phyloP scores from a whole-genome alignment of 2,888 invertebrate genomes.

The Xestia ashworthii region DNA sequence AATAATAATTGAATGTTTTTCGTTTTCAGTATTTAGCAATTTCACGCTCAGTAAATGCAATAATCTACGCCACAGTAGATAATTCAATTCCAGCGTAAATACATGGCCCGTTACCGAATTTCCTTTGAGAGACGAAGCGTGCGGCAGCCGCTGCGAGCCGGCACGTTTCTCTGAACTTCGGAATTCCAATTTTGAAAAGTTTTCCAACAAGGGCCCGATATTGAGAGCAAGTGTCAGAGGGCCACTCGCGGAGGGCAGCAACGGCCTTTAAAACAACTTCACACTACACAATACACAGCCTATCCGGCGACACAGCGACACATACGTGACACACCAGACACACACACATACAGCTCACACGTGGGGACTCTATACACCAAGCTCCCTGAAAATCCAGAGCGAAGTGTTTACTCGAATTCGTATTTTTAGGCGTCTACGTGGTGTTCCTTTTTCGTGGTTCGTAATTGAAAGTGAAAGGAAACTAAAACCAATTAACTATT shows the following conservation, averaged over 20 bases:
- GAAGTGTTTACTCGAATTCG: constrained; percentile 26
- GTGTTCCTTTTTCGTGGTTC: background rate
- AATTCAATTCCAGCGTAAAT: constrained; percentile 88
- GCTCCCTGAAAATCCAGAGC: constrained; percentile 13
- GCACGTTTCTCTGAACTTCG: constrained; percentile 88
- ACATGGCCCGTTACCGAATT: constrained; percentile 88
- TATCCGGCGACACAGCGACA: constrained; percentile 35
- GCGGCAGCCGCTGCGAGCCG: constrained; percentile 83
- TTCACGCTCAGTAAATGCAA: constrained; percentile 87
- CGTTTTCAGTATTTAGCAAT: constrained; percentile 81
- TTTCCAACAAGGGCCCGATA: constrained; percentile 87
- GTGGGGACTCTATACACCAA: constrained; percentile 8
- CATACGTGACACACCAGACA: constrained; percentile 51
- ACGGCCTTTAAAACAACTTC: constrained; percentile 73
- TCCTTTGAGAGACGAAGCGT: constrained; percentile 89
- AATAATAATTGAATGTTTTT: constrained; percentile 72
- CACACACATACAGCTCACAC: constrained; percentile 22
- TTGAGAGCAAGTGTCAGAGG: constrained; percentile 88
- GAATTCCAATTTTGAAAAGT: constrained; percentile 91
- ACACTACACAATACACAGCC: constrained; percentile 60
- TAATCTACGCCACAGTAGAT: constrained; percentile 85
- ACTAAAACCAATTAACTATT: background rate
- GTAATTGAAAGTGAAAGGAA: constrained; percentile 5
- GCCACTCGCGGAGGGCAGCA: constrained; percentile 77
- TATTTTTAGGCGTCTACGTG: constrained; percentile 7